Percentiles rank a stretch among this genome's conserved stretches.
Conservation (phyloP, 2,888 invertebrate species). For the Hydrotaea cyrtoneurina region DNA sequence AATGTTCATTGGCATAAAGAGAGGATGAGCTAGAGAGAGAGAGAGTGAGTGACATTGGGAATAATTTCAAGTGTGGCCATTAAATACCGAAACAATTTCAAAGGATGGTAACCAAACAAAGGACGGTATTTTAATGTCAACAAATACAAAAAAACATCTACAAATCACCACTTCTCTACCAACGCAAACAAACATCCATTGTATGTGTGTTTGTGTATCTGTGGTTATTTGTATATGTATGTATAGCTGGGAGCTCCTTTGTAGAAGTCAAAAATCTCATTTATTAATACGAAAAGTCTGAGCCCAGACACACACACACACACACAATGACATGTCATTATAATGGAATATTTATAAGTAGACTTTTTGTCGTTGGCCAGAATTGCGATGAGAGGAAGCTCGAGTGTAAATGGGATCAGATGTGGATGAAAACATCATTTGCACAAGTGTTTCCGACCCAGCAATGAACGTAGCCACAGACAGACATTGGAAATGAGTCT, state of each 20-base stretch:
- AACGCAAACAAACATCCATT: background rate
- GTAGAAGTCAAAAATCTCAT: slow-evolving; percentile 38
- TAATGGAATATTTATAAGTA: slow-evolving; percentile 51
- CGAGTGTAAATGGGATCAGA: slow-evolving; percentile 48
- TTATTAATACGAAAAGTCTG: slow-evolving; percentile 44
- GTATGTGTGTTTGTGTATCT: background rate
- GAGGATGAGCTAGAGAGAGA: background rate
- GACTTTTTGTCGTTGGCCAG: slow-evolving; percentile 37
- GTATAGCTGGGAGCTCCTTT: background rate
- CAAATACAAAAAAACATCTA: slow-evolving; percentile 42
- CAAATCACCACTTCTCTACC: slow-evolving; percentile 16
- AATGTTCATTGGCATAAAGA: background rate
- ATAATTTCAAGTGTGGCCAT: slow-evolving; percentile 1
- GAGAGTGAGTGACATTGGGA: background rate
- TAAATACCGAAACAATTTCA: slow-evolving; percentile 7
- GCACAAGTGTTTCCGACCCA: background rate
- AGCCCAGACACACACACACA: slow-evolving; percentile 1
- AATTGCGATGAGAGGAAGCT: slow-evolving; percentile 8
- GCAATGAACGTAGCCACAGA: background rate
- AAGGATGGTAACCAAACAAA: background rate
- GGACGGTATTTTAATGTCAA: slow-evolving; percentile 37
- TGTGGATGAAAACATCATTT: slow-evolving; percentile 26
- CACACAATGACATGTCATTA: slow-evolving; percentile 43
- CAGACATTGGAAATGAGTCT: background rate
- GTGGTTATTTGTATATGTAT: background rate